Percentiles rank a stretch among this genome's conserved stretches.
These are phyloP conservation scores for Salvelinus sp. DNA, from an alignment of 2,113 vertebrate genomes.

Conservation along the genomic window DNA sequence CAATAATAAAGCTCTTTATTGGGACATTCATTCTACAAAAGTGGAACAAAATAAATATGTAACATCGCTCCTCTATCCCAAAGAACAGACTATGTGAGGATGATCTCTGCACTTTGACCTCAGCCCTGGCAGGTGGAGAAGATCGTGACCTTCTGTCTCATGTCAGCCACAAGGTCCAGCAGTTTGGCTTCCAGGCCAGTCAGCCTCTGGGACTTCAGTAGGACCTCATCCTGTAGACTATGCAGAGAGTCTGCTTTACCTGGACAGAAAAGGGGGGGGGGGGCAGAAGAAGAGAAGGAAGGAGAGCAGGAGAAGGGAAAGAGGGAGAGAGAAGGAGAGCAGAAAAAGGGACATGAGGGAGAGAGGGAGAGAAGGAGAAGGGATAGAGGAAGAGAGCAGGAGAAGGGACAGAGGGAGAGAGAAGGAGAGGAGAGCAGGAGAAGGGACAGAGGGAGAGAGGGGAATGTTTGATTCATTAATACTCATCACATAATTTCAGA, in stretches of 20 bases:
- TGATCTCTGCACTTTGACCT: background rate
- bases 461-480: too few relatives aligned
- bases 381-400: background rate
- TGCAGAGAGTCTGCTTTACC: conserved; percentile 77
- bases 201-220: conserved; percentile 67
- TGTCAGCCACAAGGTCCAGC: conserved; percentile 67
- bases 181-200: conserved; percentile 72
- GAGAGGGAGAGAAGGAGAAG: too few relatives aligned
- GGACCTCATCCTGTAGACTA: conserved; percentile 68
- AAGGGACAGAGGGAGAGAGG: background rate
- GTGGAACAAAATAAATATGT: conserved; percentile 35
- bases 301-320: background rate
- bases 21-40: background rate
- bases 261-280: conserved; percentile 40
- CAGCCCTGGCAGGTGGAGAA: conserved; percentile 56
- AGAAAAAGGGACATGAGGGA: background rate
- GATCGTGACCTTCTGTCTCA: conserved; percentile 60
- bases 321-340: background rate
- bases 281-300: background rate
- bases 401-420: background rate
- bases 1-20: background rate
- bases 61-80: conserved; percentile 15
- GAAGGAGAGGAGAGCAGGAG: too few relatives aligned
- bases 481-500: too few relatives aligned
- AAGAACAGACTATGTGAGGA: background rate